Evolutionary conservation across 1,140 invertebrate genomes (phyloP), one percentile per base, ranked within the genome.

Genomic region (Drosophila nigrodunni): DNA sequence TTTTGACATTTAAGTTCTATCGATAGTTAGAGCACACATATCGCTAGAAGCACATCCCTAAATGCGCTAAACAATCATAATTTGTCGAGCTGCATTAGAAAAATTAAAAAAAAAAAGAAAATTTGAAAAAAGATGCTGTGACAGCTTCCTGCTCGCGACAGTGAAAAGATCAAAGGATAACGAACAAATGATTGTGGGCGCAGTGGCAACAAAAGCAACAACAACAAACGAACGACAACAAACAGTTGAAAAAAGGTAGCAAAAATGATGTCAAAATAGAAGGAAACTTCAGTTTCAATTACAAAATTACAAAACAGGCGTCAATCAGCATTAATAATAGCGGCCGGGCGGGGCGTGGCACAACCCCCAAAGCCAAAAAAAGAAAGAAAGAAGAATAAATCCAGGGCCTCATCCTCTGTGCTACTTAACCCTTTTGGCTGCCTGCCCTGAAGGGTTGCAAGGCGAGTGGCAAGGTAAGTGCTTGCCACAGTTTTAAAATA

Each of bases 271-370:
- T 73, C 54, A 69, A 62, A 77, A 87, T 79, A 86, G 73, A 50
- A 35, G 21, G 39, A 79, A 88, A 85, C 85, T 88, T 88, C 85
- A 89, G 85, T 88, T 88, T 88, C 85, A 88, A 88, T 88, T 89
- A 88, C 83, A 88, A 88, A 88, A 88, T 89, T 88, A 88, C 85
- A 88, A 88, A 83, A 76, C 77, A 88, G 85, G 85, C 85, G 85
- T 88, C 85, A 88, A 88, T 88, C 85, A 88, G 85, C 80, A 80
- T 88, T 88, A 85, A 89, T 85, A 89, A 87, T 76, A 62, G 70
- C 62, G 46, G 55, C 11, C 37, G 52, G 49, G 34, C 21, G 59
- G 67, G 83, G 85, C 85, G 83, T 88, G 82, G 82, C 80, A 49
- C 83, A 80, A 74, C 80, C 74, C 82, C 43, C n/a, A 8, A 41